Evolutionary conservation across 2,113 vertebrate genomes (phyloP).

Genomic region (Aleadryas rufinucha): DNA sequence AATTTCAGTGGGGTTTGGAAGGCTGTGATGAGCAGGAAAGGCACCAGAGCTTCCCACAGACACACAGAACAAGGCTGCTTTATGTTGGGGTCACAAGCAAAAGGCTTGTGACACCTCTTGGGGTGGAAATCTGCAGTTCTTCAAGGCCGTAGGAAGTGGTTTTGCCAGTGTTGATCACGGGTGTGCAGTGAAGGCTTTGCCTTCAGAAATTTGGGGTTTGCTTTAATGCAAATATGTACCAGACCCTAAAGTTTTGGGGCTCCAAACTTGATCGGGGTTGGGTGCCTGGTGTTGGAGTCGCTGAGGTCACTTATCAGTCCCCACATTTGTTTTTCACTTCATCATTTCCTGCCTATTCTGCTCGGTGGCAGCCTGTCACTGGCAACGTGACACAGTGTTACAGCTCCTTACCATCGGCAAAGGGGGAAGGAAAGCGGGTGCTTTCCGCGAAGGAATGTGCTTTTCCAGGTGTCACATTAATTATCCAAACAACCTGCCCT

Average conservation of each 20-base stretch:
- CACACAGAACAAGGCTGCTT: fast-evolving
- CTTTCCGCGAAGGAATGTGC: not conserved
- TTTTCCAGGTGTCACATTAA: fast-evolving
- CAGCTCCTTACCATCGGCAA: fast-evolving
- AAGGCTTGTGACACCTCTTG: not conserved
- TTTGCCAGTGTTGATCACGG: not conserved
- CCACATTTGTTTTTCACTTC: not conserved
- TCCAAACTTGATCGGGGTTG: not conserved
- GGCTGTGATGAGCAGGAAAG: not conserved
- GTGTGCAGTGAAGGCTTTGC: not conserved
- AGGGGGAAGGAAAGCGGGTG: not conserved
- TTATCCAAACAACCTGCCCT: not conserved
- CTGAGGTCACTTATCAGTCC: not conserved
- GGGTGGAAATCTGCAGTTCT: not conserved
- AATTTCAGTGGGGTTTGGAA: fast-evolving
- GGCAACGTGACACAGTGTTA: fast-evolving
- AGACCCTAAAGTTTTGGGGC: not conserved
- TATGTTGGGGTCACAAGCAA: not conserved
- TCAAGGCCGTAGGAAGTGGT: not conserved
- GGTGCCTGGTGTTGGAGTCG: not conserved
- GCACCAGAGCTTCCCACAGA: not conserved
- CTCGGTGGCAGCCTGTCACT: not conserved
- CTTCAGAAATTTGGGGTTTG: not conserved
- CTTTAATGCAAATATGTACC: not conserved
- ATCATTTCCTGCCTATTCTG: not conserved